Conservation (phyloP, 2,113 vertebrate species). For the Naja naja region DNA sequence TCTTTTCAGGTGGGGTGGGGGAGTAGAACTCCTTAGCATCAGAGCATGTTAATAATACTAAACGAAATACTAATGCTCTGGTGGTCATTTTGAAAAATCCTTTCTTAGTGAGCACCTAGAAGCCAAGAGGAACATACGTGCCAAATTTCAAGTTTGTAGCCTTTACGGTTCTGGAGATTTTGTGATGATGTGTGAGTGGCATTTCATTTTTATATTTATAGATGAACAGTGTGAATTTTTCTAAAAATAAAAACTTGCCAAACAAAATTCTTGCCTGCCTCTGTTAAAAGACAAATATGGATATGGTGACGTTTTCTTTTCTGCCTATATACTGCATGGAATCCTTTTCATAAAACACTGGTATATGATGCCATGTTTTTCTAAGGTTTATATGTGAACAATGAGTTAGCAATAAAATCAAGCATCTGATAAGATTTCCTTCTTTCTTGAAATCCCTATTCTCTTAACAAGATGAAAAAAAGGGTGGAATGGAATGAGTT, state of each 20-base stretch:
- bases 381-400: neutral
- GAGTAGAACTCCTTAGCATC: too few species aligned
- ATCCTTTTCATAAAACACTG: conserved; percentile 4
- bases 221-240: neutral
- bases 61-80: too few species aligned
- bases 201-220: too few species aligned
- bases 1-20: too few species aligned
- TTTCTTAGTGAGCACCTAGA: too few species aligned
- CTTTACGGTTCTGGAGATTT: too few species aligned
- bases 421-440: conserved; percentile 15
- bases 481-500: conserved; percentile 1
- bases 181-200: too few species aligned
- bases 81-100: too few species aligned
- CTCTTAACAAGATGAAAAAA: conserved; percentile 20
- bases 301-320: neutral
- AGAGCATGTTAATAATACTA: too few species aligned
- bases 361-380: neutral
- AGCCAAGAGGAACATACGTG: too few species aligned
- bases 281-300: neutral
- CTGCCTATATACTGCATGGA: neutral
- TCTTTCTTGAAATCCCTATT: conserved; percentile 13
- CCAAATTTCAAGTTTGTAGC: too few species aligned
- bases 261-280: neutral
- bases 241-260: neutral
- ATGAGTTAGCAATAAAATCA: conserved; percentile 22